Base-by-base conservation (phyloP, 1,140 invertebrate species). In the Drosophila subobscura region DNA sequence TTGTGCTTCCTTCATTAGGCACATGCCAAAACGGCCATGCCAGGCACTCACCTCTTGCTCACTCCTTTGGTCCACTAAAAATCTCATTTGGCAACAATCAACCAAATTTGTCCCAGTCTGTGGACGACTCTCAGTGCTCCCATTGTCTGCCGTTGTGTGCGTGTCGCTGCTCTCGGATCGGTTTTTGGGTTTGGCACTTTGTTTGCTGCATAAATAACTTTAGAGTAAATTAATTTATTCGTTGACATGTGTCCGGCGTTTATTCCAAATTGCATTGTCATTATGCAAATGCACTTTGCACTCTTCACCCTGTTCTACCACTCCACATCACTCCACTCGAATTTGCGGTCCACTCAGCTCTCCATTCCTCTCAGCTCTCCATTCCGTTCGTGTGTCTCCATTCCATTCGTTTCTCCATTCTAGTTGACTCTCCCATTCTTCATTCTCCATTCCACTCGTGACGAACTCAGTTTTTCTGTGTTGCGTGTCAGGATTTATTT, bases 181-280 rank as follows among this genome's bases (percentile, higher is more conserved):
- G 56, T 47, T 16, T n/a, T n/a, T 46, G 44, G 44, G 64, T 56
- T 64, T 68, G 66, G 23, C 71, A 46, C 64, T 55, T 59, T 79
- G 81, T 85, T 85, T 80, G 78, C 70, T 83, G 83, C 83, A 86
- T 88, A 86, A 86, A 86, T 88, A 86, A 86, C 66, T 63, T 78
- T 77, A 65, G 83, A 78, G 83, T 83, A 88, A 88, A 88, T 86
- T 86, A 86, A 86, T 86, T 86, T 86, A 86, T 86, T 86, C 83
- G 83, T 76, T 83, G 83, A 86, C 83, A 86, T 86, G 83, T 86
- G 83, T 86, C 83, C 80, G 71, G 70, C 73, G 81, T 85, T 85
- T 86, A 74, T 86, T 85, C 74, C 73, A 86, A 85, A 85, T 86
- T 85, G 81, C 81, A 86, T 86, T 88, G 77, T 88, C 77, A 86